These are phyloP conservation scores for Atherinomorus stipes DNA, from an alignment of 2,113 vertebrate species.

Conservation along the genomic window DNA sequence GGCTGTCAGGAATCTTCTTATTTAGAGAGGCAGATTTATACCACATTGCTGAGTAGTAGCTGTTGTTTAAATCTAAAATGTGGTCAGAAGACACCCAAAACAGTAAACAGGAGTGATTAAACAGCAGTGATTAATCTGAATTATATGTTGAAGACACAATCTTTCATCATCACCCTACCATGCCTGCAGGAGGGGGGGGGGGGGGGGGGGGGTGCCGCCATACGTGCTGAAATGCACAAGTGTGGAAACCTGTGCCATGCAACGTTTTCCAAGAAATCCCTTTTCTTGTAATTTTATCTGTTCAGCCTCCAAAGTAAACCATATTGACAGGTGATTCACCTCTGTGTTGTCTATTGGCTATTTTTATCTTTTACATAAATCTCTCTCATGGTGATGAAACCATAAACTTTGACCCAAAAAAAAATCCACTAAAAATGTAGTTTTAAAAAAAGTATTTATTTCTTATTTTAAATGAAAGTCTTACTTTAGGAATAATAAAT, in stretches of 20 bases:
- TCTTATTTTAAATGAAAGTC: not conserved
- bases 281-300: conserved; percentile 73
- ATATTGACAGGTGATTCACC: conserved; percentile 68
- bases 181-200: not conserved
- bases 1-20: conserved; percentile 11
- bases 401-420: not conserved
- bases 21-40: conserved; percentile 30
- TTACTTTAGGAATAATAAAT: conserved; percentile 1
- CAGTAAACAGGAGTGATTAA: conserved; percentile 7
- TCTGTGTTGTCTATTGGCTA: conserved; percentile 69
- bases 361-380: conserved; percentile 62
- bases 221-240: conserved; percentile 14
- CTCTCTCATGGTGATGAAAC: conserved; percentile 49
- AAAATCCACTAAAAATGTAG: conserved; percentile 10
- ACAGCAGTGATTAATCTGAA: conserved; percentile 1
- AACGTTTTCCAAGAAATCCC: conserved; percentile 70
- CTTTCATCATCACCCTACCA: conserved; percentile 1
- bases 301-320: conserved; percentile 63
- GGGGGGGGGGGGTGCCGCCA: no score
- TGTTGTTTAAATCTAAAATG: conserved; percentile 2
- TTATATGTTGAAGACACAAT: not conserved
- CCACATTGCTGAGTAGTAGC: not conserved
- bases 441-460: not conserved
- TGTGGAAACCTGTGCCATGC: conserved; percentile 59
- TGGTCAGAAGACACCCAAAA: not conserved